Base-by-base conservation (phyloP, 2,888 invertebrate genomes). In the Sicus ferrugineus region DNA sequence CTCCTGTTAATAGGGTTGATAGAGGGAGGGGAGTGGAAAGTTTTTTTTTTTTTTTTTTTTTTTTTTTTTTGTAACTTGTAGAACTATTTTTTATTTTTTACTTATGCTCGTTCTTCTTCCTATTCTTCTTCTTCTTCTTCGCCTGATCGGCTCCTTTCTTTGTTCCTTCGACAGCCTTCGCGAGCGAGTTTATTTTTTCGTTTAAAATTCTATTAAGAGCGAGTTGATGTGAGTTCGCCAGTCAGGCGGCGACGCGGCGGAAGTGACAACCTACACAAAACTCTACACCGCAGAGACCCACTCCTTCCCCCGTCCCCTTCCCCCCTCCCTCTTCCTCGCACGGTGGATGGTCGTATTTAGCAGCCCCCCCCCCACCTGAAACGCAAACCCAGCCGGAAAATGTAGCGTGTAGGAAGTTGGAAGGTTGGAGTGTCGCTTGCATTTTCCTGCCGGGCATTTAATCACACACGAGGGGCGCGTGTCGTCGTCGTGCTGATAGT, bases 181-280 rank as follows among this genome's bases (percentile, higher is more conserved):
- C 14, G 16, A 3, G 28, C 28, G 54, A 42, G n/a, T 7, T n/a
- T 21, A 23, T 3, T 65, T 56, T 65, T 67, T 63, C 62, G 56
- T 34, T 70, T 66, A 56, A 62, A 67, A 67, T 70, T 67, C 56
- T 58, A 67, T 63, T 63, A 56, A 70, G 63, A 42, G 7, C 42
- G 52, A 66, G 59, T 65, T 69, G 50, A 21, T 59, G 38, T 30
- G 19, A 31, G 26, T 63, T 34, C 46, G 28, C 30, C 26, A 46
- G n/a, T 50, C 30, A 14, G 42, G 19, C 23, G 46, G 3, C 26
- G 30, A 42, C 28, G 26, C 30, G 3, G 30, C 26, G 30, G 16
- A 56, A 54, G 38, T 66, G 28, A 42, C 56, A 66, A 61, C 61
- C 19, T 9, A n/a, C 34, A 34, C 34, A 23, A 16, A 21, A 30